Base-by-base conservation (phyloP, 2,888 invertebrate species). In the Bembecia ichneumoniformis region DNA sequence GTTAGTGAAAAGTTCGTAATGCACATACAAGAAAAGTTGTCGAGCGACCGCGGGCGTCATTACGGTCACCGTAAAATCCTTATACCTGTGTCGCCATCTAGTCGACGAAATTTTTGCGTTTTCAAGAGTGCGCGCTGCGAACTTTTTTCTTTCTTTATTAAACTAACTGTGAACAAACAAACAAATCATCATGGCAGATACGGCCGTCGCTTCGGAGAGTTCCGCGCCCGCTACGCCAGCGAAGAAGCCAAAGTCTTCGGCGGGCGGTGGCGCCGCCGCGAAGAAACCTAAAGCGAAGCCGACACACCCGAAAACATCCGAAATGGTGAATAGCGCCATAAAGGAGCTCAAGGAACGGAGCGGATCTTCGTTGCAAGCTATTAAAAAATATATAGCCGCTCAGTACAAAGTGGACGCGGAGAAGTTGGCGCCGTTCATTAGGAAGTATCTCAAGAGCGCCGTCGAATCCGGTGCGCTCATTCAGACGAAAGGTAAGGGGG, bases 381-480 rank as follows among this genome's bases (percentile, higher is more conserved):
- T 92, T 66, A 91, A 91, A 66, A 92, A 92, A 63, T 91, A 89
- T 67, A 87, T 92, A 47, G 72, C 83, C 9, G 75, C 83, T 17
- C 89, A 86, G 51, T 90, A 91, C 82, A 89, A 89, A 52, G 78
- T 90, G 4, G 91, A 91, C 62, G 79, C 83, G 1, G 89, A 89
- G 52, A 91, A 17, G 3, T 17, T 17, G 17, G 17, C 17, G 17
- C 17, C 17, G 17, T 17, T 17, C 17, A 17, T 17, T 17, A 17
- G 17, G 17, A 17, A 17, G 17, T 17, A 17, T 17, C 17, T 17
- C 17, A 17, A 17, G 17, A 17, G 17, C 17, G 17, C 17, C 17
- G 17, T 17, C 17, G 17, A 17, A 17, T 17, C 17, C 17, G 17
- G 89, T 4, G 67, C 70, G n/a, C 61, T 90, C 43, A 75, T 89